These are phyloP conservation scores for Iphiclides podalirius DNA, from an alignment of 2,888 invertebrate species.

Conservation along the genomic window DNA sequence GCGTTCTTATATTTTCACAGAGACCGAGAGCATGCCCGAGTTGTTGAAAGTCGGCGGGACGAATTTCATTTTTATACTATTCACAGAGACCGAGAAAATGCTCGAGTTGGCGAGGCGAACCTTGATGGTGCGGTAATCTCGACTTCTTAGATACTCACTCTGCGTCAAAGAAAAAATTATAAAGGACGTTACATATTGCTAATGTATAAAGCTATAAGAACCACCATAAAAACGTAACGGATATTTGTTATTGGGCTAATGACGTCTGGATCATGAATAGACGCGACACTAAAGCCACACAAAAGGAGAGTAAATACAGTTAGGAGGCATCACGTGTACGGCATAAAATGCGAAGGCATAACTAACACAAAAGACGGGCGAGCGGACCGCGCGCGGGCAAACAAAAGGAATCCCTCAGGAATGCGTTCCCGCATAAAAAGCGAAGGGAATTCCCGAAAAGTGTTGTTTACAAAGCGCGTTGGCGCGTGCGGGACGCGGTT, in stretches of 20 bases:
- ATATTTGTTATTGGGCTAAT: too few relatives aligned
- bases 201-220: too few relatives aligned
- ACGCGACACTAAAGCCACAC: background rate
- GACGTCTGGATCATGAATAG: background rate
- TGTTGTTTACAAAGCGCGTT: constrained; percentile 69
- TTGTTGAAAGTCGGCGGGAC: too few relatives aligned
- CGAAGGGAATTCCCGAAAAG: constrained; percentile 74
- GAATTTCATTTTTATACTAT: too few relatives aligned
- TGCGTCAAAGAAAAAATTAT: too few relatives aligned
- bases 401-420: constrained; percentile 79
- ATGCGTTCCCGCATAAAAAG: constrained; percentile 71
- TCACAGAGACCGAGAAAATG: too few relatives aligned
- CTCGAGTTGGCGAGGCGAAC: too few relatives aligned
- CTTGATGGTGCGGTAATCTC: too few relatives aligned
- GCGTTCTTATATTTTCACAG: background rate
- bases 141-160: too few relatives aligned
- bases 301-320: constrained; percentile 36
- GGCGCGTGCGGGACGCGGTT: constrained; percentile 52
- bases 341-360: constrained; percentile 55
- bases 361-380: constrained; percentile 53
- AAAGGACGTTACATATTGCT: too few relatives aligned
- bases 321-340: constrained; percentile 54
- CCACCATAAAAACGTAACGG: background rate
- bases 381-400: constrained; percentile 62
- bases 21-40: too few relatives aligned